A percentile compares a stretch with the other conserved stretches of the same genome.
phyloP scores from a whole-genome alignment of 2,113 vertebrate species.

The Melanocharis versteri region DNA sequence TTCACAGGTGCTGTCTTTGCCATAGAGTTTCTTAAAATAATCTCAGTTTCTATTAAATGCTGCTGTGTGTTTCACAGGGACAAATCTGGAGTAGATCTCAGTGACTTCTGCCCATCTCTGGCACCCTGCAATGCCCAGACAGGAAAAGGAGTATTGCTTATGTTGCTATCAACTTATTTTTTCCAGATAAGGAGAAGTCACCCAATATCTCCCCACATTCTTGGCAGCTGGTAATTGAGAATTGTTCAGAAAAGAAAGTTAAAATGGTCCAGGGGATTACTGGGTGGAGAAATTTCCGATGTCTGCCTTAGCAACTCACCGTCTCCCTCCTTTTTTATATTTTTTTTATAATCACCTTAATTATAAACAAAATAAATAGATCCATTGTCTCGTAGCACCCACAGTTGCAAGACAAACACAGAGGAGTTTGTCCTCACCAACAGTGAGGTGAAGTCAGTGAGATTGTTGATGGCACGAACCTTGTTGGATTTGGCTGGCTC shows the following conservation, averaged over 20 bases:
- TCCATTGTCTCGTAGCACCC: background rate
- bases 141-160: background rate
- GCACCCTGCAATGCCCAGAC: background rate
- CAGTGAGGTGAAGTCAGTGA: constrained; percentile 8
- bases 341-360: background rate
- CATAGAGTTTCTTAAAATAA: background rate
- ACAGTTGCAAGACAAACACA: background rate
- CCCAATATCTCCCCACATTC: background rate
- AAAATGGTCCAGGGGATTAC: background rate
- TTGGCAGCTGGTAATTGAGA: background rate
- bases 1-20: background rate
- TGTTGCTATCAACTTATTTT: background rate
- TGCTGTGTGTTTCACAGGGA: background rate
- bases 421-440: background rate
- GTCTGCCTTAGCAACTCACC: background rate
- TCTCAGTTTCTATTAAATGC: background rate
- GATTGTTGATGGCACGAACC: background rate
- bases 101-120: background rate
- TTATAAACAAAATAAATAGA: background rate
- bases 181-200: background rate
- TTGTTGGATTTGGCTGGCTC: constrained; percentile 13
- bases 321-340: background rate
- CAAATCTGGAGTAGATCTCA: background rate
- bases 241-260: background rate
- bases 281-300: background rate